Evolutionary conservation across 2,113 vertebrate genomes (phyloP).

Genomic region (Elgaria multicarinata): DNA sequence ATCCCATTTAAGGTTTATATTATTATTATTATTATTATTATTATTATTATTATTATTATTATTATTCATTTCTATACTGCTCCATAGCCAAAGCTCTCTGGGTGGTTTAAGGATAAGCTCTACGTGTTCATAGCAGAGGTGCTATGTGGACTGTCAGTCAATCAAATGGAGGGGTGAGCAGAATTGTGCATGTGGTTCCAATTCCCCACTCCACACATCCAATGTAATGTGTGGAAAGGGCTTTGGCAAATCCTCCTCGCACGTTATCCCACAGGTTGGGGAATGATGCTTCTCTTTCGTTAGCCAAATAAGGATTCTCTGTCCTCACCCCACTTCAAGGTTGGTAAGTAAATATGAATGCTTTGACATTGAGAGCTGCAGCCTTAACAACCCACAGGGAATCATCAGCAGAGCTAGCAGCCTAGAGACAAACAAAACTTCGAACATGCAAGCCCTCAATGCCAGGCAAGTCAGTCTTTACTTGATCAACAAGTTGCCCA

Average conservation of each 20-base stretch:
- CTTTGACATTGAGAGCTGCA: background rate
- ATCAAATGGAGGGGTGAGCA: background rate
- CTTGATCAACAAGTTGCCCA: background rate
- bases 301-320: background rate
- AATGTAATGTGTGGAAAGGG: background rate
- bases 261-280: background rate
- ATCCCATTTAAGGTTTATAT: too few species aligned
- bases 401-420: background rate
- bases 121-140: background rate
- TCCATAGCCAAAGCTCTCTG: too few species aligned
- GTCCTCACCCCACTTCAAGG: background rate
- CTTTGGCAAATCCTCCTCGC: background rate
- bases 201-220: background rate
- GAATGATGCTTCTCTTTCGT: background rate
- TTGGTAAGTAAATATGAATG: background rate
- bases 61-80: too few species aligned
- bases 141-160: background rate
- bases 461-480: too few species aligned
- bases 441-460: background rate
- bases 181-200: background rate
- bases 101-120: background rate
- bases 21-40: too few species aligned
- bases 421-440: background rate
- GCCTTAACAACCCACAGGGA: background rate
- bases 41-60: too few species aligned